Evolutionary conservation across 1,140 invertebrate genomes (phyloP), one percentile per base, ranked within the genome.

Genomic region (Drosophila nannoptera): DNA sequence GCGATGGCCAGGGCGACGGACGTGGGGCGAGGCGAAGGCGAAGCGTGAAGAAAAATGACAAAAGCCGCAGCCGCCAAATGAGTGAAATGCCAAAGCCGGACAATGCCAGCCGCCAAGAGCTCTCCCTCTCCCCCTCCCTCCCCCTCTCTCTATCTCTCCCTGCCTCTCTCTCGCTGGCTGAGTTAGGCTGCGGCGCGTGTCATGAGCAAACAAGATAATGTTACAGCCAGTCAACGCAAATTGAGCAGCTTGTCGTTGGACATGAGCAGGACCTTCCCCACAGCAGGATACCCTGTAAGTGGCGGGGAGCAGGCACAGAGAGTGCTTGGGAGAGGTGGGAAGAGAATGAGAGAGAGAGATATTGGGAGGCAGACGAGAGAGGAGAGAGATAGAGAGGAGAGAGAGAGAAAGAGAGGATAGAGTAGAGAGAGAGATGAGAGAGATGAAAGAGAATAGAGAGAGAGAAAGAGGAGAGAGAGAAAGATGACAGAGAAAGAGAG

Each of bases 201-300:
- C 81, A 86, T 84, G 81, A 67, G 74, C 81, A 86, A 84, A 84
- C 81, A 84, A 84, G 81, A 86, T 84, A 84, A 84, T 84, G 77
- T 84, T 84, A 75, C 81, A 84, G 73, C 45, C 80, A 84, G 69
- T 71, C 69, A 80, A 62, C 69, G 76, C 81, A 77, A 77, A 86
- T 84, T 84, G 81, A 76, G 67, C 74, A 59, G 58, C 67, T 53
- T 53, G 58, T 56, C 35, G 38, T 32, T 14, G 48, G 42, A 14
- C 59, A 40, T 45, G 31, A 14, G 29, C 22, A 55, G 42, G 12
- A 36, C 16, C 32, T 14, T 29, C 31, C 16, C 42, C 35, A 38
- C 5, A 0, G 9, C 12, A 36, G 22, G 8, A 45, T 67, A 60
- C 55, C 64, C 64, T 60, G 0, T 31, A 33, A 38, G 6, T 2